These are phyloP conservation scores for Drosophila watanabei DNA, from an alignment of 1,140 invertebrate genomes.

Conservation along the genomic window DNA sequence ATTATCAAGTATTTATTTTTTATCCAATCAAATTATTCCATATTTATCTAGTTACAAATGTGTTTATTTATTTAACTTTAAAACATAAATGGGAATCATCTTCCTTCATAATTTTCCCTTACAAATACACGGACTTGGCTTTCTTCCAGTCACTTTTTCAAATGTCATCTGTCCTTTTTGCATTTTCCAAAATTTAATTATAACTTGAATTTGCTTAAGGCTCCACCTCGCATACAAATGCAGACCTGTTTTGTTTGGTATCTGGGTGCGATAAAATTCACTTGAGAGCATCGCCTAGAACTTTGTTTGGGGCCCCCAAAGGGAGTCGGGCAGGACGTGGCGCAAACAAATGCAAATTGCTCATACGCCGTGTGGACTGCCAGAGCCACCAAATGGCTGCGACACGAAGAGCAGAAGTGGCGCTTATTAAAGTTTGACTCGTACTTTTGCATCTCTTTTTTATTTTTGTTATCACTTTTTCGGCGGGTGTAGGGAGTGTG, in stretches of 20 bases:
- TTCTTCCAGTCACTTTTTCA: conserved; percentile 17
- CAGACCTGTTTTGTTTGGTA: conserved; percentile 41
- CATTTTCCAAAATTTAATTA: conserved; percentile 45
- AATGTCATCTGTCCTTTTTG: conserved; percentile 32
- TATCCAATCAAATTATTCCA: no score
- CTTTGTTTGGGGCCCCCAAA: conserved; percentile 39
- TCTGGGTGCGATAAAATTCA: conserved; percentile 56
- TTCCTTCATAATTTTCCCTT: background rate
- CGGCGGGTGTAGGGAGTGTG: background rate
- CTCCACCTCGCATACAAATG: conserved; percentile 34
- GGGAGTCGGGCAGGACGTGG: conserved; percentile 23
- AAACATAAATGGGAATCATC: background rate
- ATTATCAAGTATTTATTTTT: no score
- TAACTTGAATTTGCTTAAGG: conserved; percentile 43
- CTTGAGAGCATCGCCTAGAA: conserved; percentile 45
- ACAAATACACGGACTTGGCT: background rate
- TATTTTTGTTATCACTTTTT: conserved; percentile 28
- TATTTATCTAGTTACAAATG: no score
- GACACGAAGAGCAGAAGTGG: conserved; percentile 56
- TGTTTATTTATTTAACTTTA: background rate
- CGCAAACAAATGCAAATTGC: conserved; percentile 66
- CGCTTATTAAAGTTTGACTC: conserved; percentile 81
- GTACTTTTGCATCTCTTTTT: conserved; percentile 48
- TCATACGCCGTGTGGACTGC: conserved; percentile 66
- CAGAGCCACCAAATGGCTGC: conserved; percentile 36